Evolutionary conservation across 1,140 invertebrate genomes (phyloP), one percentile per base, ranked within the genome.

Genomic region (Drosophila nikananu): DNA sequence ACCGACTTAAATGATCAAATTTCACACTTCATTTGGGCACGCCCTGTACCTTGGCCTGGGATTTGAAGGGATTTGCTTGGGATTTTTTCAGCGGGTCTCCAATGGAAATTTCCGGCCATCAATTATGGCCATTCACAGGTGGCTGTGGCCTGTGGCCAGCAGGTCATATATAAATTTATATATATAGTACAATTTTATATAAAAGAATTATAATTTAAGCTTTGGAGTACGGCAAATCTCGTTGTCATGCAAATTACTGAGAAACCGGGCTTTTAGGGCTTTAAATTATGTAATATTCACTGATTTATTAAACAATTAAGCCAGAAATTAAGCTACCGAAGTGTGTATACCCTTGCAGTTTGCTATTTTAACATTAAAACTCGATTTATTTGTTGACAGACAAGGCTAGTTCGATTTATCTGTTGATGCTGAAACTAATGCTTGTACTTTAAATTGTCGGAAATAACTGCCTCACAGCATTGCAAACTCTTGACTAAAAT

Each of bases 1-100:
- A 37, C 52, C 21, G 71, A 72, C 70, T 46, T 63, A 75, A 86
- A 73, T 79, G 72, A 30, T 66, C 49, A 65, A 66, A 86, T 82
- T 86, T 80, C 65, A 83, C 80, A 75, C 76, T 58, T 86, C 68
- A 86, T 81, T 86, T 86, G 49, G 32, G 39, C 78, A 44, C 44
- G 42, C 21, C 44, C 52, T 41, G 44, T 37, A 49, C 15, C 64
- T 66, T 41, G 46, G 37, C 44, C 13, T 21, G 59, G 51, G 37
- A 35, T 49, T 63, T 61, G 9, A 21, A 51, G 12, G 57, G 66
- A 67, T 77, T 77, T 77, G 63, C 39, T 27, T 19, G 41, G 58
- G 15, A 2, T 49, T 68, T 67, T 32, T 68, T 60, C 17, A 37
- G 30, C 30, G 30, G 37, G n/a, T 52, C 44, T 23, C 62, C 54